Evolutionary conservation across 2,888 invertebrate species (phyloP).

Genomic region (Julus scanicus): DNA sequence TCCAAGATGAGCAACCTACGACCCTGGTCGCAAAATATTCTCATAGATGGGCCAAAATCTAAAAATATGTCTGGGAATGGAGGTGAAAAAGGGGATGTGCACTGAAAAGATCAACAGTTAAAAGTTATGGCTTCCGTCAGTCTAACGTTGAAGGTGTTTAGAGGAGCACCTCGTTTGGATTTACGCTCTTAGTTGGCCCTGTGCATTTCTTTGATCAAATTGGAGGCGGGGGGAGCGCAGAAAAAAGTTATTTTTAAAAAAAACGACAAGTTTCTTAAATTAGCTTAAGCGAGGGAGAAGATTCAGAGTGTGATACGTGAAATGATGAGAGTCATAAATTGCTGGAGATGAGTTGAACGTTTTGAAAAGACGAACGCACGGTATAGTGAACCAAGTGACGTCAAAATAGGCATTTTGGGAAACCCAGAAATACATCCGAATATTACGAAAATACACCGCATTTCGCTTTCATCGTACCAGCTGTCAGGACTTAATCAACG

Average conservation of each 20-base stretch:
- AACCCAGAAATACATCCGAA: neutral
- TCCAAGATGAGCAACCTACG: neutral
- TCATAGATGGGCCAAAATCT: conserved; percentile 22
- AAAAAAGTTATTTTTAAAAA: conserved; percentile 8
- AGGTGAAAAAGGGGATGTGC: neutral
- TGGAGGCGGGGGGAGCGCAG: neutral
- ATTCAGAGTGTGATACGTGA: conserved; percentile 22
- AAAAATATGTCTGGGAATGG: neutral
- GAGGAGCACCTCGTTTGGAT: conserved; percentile 34
- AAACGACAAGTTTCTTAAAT: conserved; percentile 15
- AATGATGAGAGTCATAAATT: neutral
- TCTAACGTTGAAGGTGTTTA: conserved; percentile 11
- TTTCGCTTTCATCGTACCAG: neutral
- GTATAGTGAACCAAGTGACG: conserved; percentile 41
- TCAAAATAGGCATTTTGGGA: conserved; percentile 13
- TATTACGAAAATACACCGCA: conserved; percentile 27
- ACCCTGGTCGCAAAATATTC: neutral
- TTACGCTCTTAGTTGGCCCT: neutral
- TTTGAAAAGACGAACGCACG: neutral
- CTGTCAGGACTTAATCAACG: conserved; percentile 23
- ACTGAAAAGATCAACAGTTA: neutral
- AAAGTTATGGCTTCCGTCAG: conserved; percentile 40
- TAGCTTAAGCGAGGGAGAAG: conserved; percentile 16
- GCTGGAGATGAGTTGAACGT: conserved; percentile 35
- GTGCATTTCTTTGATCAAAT: neutral